Percentiles rank a stretch among this genome's conserved stretches.
Evolutionary conservation across 2,888 invertebrate genomes (phyloP).

Genomic region (Panopea generosa): DNA sequence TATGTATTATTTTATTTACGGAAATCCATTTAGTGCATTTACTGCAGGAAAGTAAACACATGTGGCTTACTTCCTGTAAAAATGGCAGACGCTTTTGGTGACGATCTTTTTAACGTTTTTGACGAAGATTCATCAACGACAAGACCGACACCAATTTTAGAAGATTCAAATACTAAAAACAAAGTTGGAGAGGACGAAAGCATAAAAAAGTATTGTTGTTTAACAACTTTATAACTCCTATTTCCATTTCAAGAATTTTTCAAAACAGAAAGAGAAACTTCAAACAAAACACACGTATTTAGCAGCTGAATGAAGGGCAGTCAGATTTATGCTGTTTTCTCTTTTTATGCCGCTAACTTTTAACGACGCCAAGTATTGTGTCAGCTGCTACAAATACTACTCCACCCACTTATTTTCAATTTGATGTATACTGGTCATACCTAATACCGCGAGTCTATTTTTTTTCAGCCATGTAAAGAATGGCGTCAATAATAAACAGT

Average conservation of each 20-base stretch:
- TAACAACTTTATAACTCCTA: background rate
- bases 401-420: too few species aligned
- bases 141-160: slow-evolving; percentile 34
- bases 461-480: too few species aligned
- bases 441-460: too few species aligned
- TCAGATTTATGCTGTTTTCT: too few species aligned
- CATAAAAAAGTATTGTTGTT: slow-evolving; percentile 10
- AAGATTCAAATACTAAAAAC: background rate
- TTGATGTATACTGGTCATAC: too few species aligned
- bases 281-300: too few species aligned
- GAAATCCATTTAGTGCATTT: slow-evolving; percentile 13
- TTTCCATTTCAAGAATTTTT: background rate
- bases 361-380: too few species aligned
- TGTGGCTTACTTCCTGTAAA: slow-evolving; percentile 12
- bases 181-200: slow-evolving; percentile 10
- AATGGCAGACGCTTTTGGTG: slow-evolving; percentile 80
- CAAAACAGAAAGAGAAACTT: too few species aligned
- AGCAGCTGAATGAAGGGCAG: too few species aligned
- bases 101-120: slow-evolving; percentile 81
- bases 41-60: slow-evolving; percentile 39
- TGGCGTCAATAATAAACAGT: too few species aligned
- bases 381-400: too few species aligned
- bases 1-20: slow-evolving; percentile 4
- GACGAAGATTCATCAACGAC: slow-evolving; percentile 62
- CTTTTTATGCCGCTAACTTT: too few species aligned